A percentile compares a stretch with the other conserved stretches of the same genome.
These are phyloP conservation scores for Coelinius sp. DNA, from an alignment of 2,888 invertebrate species.

Conservation along the genomic window DNA sequence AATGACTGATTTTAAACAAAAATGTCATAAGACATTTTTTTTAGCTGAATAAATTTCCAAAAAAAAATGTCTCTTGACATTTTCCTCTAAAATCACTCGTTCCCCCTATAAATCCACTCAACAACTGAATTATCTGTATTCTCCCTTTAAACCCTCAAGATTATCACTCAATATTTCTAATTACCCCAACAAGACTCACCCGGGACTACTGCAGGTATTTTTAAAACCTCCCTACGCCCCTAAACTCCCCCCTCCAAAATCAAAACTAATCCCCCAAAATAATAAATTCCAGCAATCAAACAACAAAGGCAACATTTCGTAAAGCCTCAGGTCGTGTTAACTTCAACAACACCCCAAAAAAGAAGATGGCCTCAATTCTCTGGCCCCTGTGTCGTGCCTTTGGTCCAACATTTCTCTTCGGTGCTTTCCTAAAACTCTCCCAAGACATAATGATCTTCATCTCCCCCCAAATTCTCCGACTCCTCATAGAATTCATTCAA, in stretches of 20 bases:
- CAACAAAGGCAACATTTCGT: conserved; percentile 78
- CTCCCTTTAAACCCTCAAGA: not conserved
- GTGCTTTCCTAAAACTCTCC: conserved; percentile 85
- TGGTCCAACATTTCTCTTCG: conserved; percentile 88
- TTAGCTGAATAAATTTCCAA: no score
- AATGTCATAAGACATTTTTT: no score
- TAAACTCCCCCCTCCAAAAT: no score
- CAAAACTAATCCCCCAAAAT: no score
- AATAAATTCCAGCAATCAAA: conserved; percentile 65
- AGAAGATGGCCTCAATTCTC: conserved; percentile 85
- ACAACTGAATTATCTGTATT: not conserved
- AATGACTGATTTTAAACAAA: no score
- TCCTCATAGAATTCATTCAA: conserved; percentile 81
- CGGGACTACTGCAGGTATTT: conserved; percentile 66
- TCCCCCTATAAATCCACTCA: no score
- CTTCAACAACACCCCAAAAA: conserved; percentile 78
- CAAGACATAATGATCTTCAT: conserved; percentile 90
- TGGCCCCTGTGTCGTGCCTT: conserved; percentile 89
- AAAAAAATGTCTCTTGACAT: no score
- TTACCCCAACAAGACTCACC: conserved; percentile 66
- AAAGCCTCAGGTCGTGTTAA: conserved; percentile 82
- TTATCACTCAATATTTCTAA: conserved; percentile 20
- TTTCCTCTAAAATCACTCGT: no score
- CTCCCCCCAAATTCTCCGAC: conserved; percentile 92
- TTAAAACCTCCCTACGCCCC: not conserved